Base-by-base conservation (phyloP, 2,797 vertebrate species). In the Cichlasoma orientale region DNA sequence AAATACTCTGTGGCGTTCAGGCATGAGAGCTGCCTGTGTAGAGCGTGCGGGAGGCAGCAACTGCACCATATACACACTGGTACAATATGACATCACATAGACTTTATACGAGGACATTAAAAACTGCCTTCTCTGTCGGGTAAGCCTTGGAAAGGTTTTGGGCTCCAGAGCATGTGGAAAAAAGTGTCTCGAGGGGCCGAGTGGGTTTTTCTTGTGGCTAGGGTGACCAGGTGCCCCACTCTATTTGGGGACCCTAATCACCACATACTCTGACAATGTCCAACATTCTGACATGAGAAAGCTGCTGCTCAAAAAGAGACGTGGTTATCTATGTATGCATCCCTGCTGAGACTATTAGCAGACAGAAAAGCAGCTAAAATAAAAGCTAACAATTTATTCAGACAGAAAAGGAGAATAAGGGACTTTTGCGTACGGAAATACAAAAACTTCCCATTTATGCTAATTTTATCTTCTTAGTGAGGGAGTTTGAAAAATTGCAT, bases 181-280 rank as follows among this genome's bases (percentile, higher is more conserved):
- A 23, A 47, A 66, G 27, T 11, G 38, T 27, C 44, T 47, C 44
- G 23, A 66, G 38, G 2, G 9, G 25, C 21, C 27, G 16, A 19
- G 61, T 27, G 61, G 9, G 2, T 47, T 66, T 66, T 44, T 66
- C 59, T 66, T 19, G 59, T 66, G 59, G 8, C 23, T 66, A 44
- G 10, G n/a, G n/a, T 66, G 61, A 66, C 18, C 10, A 47, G 23
- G 61, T 66, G 16, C 38, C 23, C 23, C 2, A 19, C 14, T 44
- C 13, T 7, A 18, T 47, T 44, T 18, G 25, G 21, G 9, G 9
- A 66, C 38, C 23, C 16, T 3, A 47, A 47, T 27, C 16, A 23
- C 61, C 61, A 19, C 23, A 68, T 29, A 66, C 23, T 27, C 23
- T 50, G 25, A 68, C 41, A 68, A 50, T n/a, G 63, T 29, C 25